Percentiles rank a stretch among this genome's conserved stretches.
Conservation (phyloP, 2,888 invertebrate genomes). For the Plemyria rubiginata region DNA sequence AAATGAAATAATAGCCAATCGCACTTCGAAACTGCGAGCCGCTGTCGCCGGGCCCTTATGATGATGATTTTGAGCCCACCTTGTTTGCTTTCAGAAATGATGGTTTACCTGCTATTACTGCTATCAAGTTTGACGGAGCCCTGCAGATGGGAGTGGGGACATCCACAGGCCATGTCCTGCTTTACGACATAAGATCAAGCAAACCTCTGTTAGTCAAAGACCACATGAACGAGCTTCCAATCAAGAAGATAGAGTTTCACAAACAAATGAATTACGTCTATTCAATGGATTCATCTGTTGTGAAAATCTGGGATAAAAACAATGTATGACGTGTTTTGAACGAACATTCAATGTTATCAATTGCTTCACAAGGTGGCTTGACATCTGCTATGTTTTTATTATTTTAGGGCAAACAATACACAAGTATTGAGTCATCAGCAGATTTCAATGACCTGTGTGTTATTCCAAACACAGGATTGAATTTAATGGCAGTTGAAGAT, state of each 20-base stretch:
- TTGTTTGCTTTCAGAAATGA: slow-evolving; percentile 81
- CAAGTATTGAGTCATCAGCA: slow-evolving; percentile 94
- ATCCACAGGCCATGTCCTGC: slow-evolving; percentile 95
- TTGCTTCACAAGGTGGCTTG: slow-evolving; percentile 20
- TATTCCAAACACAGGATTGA: slow-evolving; percentile 94
- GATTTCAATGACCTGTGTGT: slow-evolving; percentile 96
- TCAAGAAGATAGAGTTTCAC: slow-evolving; percentile 95
- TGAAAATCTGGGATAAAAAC: slow-evolving; percentile 96
- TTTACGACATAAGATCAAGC: slow-evolving; percentile 97
- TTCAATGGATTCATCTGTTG: slow-evolving; percentile 94
- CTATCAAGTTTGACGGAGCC: slow-evolving; percentile 90
- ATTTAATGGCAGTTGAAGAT: slow-evolving; percentile 97
- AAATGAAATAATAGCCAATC: too few relatives aligned
- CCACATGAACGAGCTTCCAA: slow-evolving; percentile 96
- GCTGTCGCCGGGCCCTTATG: too few relatives aligned
- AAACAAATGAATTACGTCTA: slow-evolving; percentile 91
- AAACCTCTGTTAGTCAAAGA: slow-evolving; percentile 96
- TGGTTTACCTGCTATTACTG: slow-evolving; percentile 89
- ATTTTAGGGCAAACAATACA: slow-evolving; percentile 94
- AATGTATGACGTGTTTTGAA: slow-evolving; percentile 81
- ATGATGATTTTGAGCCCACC: too few relatives aligned
- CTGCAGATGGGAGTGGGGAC: slow-evolving; percentile 95
- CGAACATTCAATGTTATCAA: slow-evolving; percentile 19
- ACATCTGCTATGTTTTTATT: slow-evolving; percentile 41
- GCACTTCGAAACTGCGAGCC: too few relatives aligned